These are phyloP conservation scores for Palythoa grandiflora DNA, from an alignment of 92 coral and sea anemone genomes.

Conservation along the genomic window DNA sequence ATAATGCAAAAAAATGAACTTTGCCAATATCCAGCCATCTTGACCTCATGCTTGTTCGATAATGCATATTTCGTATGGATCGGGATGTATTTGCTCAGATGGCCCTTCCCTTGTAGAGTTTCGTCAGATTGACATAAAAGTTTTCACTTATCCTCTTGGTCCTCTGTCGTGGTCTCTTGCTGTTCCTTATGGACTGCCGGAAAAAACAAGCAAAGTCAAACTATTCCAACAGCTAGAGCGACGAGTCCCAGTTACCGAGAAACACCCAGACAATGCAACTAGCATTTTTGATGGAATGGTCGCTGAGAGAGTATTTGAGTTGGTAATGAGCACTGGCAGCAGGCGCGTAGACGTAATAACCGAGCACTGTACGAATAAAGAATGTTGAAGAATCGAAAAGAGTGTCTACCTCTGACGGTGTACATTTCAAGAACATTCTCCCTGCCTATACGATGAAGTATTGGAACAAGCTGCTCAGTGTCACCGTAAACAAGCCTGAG, in stretches of 20 bases:
- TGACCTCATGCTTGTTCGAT: too few relatives aligned
- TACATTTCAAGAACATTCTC: background rate
- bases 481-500: conserved; percentile 67
- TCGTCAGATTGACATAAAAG: conserved; percentile 65
- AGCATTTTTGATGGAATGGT: conserved; percentile 65
- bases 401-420: background rate
- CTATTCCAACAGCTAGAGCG: conserved; percentile 64
- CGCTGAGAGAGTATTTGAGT: conserved; percentile 2
- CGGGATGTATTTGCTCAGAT: conserved; percentile 64
- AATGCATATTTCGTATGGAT: conserved; percentile 34
- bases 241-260: conserved; percentile 36
- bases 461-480: conserved; percentile 54
- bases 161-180: conserved; percentile 74
- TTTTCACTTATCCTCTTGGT: conserved; percentile 69
- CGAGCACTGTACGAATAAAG: background rate
- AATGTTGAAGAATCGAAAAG: conserved; percentile 31
- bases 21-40: too few relatives aligned
- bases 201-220: conserved; percentile 61
- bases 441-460: background rate
- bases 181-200: conserved; percentile 65
- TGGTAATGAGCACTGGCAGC: background rate
- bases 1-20: too few relatives aligned
- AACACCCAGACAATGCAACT: conserved; percentile 53
- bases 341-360: background rate
- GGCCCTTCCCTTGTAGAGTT: conserved; percentile 63